Evolutionary conservation across 2,797 vertebrate genomes (phyloP), one percentile per base, ranked within the genome.

Genomic region (Xenopus petersii): DNA sequence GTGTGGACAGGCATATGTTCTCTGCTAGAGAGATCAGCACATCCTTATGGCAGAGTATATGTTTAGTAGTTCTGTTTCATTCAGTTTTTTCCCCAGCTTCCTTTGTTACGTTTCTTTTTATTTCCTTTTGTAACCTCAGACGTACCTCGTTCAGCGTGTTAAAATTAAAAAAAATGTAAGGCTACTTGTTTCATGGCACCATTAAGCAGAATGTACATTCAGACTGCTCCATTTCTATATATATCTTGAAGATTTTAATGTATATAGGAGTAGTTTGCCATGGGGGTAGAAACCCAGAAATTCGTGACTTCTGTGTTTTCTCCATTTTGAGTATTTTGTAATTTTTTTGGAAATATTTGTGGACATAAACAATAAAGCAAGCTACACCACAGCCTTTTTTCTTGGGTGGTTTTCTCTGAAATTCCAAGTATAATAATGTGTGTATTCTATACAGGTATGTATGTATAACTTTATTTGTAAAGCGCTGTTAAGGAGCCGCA

Each of bases 271-370:
- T 98, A 98, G 98, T 99, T 92, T 91, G 91, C 96, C 95, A 95
- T 97, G 96, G 94, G 96, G 95, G 94, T 98, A 98, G 95, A 94
- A 95, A 95, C 95, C 95, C 93, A 95, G 95, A 94, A 94, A 93
- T 94, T 97, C 92, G 98, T 98, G 96, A 98, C 94, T 98, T 96
- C 96, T 98, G 97, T 99, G 95, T 98, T 98, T 94, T 98, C 95
- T 98, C 96, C 98, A 98, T 79, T 98, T 98, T 96, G 94, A 98
- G 97, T 98, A 98, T 99, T 99, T 98, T 99, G 98, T 99, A 98
- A 98, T 98, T 98, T 99, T 98, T 99, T 98, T 95, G 77, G 95
- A 98, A 96, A 96, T 98, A 97, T 96, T 96, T 98, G 98, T 99
- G 98, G 93, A 98, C 96, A 98, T 97, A 96, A 99, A 99, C 98